Conservation (phyloP, 1,140 invertebrate genomes). For the Physella acuta region DNA sequence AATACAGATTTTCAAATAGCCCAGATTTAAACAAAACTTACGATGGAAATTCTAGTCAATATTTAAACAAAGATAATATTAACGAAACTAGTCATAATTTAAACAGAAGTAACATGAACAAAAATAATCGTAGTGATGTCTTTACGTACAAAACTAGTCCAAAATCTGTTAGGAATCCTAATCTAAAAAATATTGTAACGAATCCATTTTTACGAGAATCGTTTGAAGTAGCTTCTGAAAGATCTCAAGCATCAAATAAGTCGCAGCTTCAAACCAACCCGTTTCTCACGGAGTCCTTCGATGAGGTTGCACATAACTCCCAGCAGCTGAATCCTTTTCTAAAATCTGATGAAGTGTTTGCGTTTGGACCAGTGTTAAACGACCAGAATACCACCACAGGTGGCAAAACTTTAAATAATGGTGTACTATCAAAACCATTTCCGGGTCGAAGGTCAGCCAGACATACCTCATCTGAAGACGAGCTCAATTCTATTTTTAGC, state of each 20-base stretch:
- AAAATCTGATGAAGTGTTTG: not conserved
- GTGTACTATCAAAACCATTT: not conserved
- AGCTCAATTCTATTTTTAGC: constrained; percentile 5
- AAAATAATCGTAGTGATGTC: too few relatives aligned
- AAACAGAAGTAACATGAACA: too few relatives aligned
- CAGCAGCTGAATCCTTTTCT: not conserved
- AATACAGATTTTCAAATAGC: too few relatives aligned
- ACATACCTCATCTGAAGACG: constrained; percentile 9
- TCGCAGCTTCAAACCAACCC: not conserved
- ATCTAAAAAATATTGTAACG: not conserved
- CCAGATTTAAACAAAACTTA: too few relatives aligned
- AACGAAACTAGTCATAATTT: too few relatives aligned
- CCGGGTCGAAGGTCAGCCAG: not conserved
- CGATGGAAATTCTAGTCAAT: too few relatives aligned
- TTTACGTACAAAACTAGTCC: too few relatives aligned
- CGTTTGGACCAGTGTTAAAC: not conserved
- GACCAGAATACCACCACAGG: not conserved
- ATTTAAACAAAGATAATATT: too few relatives aligned
- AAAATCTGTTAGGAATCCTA: not conserved
- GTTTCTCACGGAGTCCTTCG: not conserved
- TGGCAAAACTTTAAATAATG: too few relatives aligned
- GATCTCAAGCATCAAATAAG: too few relatives aligned
- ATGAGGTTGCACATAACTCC: not conserved
- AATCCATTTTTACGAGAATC: constrained; percentile 6
- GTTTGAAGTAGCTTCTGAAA: not conserved